These are phyloP conservation scores for Siderastrea radians DNA, from an alignment of 92 coral and sea anemone species.

Conservation along the genomic window DNA sequence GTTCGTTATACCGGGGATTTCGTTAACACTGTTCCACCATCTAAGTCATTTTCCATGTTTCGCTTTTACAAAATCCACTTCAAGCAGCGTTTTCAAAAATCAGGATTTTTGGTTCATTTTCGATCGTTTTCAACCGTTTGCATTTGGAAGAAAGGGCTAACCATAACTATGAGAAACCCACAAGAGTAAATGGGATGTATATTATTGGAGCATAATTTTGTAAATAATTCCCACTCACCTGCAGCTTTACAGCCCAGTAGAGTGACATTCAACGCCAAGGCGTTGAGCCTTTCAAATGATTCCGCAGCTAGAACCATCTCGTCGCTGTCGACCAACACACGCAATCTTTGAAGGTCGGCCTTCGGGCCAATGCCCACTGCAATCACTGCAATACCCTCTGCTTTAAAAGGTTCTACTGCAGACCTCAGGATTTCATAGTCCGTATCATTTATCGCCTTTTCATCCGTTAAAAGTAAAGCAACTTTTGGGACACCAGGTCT, in stretches of 20 bases:
- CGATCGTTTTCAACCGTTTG: too few species aligned
- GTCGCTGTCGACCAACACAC: conserved; percentile 41
- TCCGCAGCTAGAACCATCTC: conserved; percentile 33
- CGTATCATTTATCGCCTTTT: conserved; percentile 31
- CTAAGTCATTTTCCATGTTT: too few species aligned
- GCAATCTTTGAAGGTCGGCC: conserved; percentile 34
- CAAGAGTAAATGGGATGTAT: too few species aligned
- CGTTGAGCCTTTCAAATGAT: conserved; percentile 20
- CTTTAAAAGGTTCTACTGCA: conserved; percentile 61
- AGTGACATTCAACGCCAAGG: conserved; percentile 5
- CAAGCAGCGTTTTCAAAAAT: too few species aligned
- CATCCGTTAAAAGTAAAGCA: conserved; percentile 67
- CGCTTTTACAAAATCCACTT: too few species aligned
- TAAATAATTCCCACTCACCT: not conserved
- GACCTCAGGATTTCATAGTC: conserved; percentile 55
- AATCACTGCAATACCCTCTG: conserved; percentile 52
- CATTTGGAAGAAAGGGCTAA: too few species aligned
- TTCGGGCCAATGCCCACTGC: conserved; percentile 57
- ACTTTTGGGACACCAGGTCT: conserved; percentile 74
- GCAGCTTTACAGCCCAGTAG: conserved; percentile 37
- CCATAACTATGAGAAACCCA: too few species aligned
- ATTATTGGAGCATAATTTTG: not conserved
- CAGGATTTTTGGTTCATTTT: too few species aligned
- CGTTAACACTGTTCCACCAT: too few species aligned
- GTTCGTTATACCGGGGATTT: too few species aligned